phyloP scores from a whole-genome alignment of 2,113 vertebrate species.

The Cebus imitator region DNA sequence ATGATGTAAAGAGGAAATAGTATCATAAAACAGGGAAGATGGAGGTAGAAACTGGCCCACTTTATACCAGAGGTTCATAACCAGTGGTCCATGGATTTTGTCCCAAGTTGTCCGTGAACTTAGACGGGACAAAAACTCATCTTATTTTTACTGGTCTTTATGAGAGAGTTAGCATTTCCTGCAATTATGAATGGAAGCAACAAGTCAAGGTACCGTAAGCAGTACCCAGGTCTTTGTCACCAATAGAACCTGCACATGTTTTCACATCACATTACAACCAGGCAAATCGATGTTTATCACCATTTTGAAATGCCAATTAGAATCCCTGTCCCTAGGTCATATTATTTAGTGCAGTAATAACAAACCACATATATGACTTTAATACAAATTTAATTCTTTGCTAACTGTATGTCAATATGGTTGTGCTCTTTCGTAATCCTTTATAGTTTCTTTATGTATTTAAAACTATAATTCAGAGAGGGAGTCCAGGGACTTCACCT shows the following conservation, averaged over 20 bases:
- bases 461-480: not conserved
- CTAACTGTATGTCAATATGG: not conserved
- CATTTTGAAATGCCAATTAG: not conserved
- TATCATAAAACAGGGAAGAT: not conserved
- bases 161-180: not conserved
- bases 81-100: not conserved
- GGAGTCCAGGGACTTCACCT: not conserved
- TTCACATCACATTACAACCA: not conserved
- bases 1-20: not conserved
- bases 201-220: not conserved
- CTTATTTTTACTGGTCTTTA: not conserved
- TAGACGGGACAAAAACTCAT: not conserved
- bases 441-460: not conserved
- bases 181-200: not conserved
- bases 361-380: not conserved
- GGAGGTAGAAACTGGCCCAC: not conserved
- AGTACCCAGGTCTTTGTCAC: not conserved
- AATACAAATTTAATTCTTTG: not conserved
- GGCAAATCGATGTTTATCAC: not conserved
- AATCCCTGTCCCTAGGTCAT: not conserved
- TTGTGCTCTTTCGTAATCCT: not conserved
- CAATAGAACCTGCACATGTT: not conserved
- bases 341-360: not conserved
- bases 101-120: not conserved
- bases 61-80: not conserved